A percentile compares a stretch with the other conserved stretches of the same genome.
Evolutionary conservation across 2,113 vertebrate genomes (phyloP).

Genomic region (Chaetura pelagica): DNA sequence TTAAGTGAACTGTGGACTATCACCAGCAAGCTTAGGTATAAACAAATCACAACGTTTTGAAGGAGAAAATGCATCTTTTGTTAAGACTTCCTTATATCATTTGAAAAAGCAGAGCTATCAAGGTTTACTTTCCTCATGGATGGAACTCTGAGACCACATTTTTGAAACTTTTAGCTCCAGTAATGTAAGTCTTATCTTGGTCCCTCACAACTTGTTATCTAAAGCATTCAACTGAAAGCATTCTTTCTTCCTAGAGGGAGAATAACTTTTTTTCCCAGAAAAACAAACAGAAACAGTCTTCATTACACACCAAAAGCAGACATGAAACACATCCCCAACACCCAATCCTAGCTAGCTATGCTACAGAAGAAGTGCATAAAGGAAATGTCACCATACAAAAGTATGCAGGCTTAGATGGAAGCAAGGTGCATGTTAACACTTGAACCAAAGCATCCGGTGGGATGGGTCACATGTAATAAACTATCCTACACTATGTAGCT

Average conservation of each 20-base stretch:
- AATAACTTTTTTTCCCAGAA: background rate
- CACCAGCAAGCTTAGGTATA: background rate
- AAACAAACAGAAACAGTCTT: background rate
- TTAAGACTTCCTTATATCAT: background rate
- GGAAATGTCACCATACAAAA: background rate
- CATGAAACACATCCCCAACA: background rate
- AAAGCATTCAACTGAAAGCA: background rate
- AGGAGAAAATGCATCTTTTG: background rate
- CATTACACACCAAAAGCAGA: background rate
- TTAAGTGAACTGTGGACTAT: background rate
- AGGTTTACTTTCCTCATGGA: background rate
- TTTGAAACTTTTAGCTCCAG: background rate
- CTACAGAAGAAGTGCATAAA: background rate
- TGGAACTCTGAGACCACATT: background rate
- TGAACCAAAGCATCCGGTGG: background rate
- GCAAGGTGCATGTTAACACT: background rate
- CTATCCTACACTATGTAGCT: background rate
- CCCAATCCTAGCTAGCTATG: background rate
- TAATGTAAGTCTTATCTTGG: background rate
- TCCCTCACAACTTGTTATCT: background rate
- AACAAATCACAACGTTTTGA: accelerated
- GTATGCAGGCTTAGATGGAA: background rate
- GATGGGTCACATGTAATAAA: background rate
- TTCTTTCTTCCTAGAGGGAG: background rate
- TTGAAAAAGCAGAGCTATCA: background rate